Evolutionary conservation across 2,888 invertebrate genomes (phyloP).

Genomic region (Phortica okadai): DNA sequence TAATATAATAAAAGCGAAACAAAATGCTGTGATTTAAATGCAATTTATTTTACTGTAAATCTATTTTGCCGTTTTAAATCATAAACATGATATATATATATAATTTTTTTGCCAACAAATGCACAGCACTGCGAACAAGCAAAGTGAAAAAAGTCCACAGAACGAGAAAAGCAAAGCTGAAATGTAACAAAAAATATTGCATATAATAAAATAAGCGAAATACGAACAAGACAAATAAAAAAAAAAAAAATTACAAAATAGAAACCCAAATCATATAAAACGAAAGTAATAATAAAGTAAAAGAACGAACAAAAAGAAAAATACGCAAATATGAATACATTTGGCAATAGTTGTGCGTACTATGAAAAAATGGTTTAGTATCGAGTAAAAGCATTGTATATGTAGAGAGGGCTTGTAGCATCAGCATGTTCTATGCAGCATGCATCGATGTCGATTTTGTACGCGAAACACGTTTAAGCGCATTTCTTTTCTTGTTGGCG

Average conservation of each 20-base stretch:
- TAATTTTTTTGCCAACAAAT: background rate
- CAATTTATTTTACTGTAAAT: background rate
- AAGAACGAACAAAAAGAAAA: background rate
- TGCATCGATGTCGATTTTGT: slow-evolving; percentile 51
- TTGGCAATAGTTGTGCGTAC: no score
- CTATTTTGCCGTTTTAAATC: background rate
- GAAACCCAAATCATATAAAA: background rate
- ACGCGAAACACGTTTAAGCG: slow-evolving; percentile 67
- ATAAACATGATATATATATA: background rate
- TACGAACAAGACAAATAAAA: no score
- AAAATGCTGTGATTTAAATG: background rate
- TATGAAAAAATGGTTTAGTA: no score
- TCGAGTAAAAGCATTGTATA: no score
- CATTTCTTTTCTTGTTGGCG: slow-evolving; percentile 41
- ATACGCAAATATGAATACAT: no score
- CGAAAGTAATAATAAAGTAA: background rate
- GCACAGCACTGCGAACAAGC: background rate
- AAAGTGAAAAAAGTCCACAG: no score
- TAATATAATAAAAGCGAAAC: no score
- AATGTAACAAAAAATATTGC: background rate
- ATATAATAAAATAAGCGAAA: background rate
- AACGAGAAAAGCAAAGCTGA: no score
- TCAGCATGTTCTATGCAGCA: no score
- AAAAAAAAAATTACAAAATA: background rate
- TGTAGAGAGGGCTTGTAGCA: no score